Base-by-base conservation (phyloP, 2,888 invertebrate species). In the Netelia inedita region DNA sequence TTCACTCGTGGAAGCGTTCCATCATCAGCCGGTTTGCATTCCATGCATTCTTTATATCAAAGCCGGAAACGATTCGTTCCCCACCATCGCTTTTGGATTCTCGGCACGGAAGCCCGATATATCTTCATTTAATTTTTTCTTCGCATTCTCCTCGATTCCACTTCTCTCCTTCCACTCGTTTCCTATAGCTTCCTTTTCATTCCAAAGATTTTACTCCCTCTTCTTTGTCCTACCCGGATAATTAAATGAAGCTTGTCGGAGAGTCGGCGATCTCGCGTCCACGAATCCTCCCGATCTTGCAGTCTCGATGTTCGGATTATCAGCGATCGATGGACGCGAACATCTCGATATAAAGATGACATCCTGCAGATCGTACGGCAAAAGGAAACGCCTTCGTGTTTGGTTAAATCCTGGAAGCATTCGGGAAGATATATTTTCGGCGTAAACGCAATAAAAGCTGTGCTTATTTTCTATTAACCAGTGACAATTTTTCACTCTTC, bases 341-440 rank as follows among this genome's bases (percentile, higher is more conserved):
- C 63, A 59, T 41, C 35, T 59, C 41, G 21, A 68, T 68, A 78
- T 61, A 79, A 78, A 82, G 59, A 82, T 78, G 78, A 73, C 66
- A 68, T 19, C n/a, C 61, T 43, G 73, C 16, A 23, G 46, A 28
- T 68, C 23, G 35, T 28, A 23, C 21, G 16, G 16, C 78, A 78
- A 82, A 46, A 59, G 59, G 8, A 41, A 59, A 14, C 66, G 8
- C 14, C 57, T 66, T 41, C 19, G 14, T 35, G 43, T 43, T 14
- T 16, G 63, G 21, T 50, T 41, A 21, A 76, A 21, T 11, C 41
- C 55, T 57, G 35, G 43, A 43, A 5, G 43, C 41, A 41, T n/a
- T 59, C 21, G 10, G 6, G 10, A 21, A 59, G 21, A 21, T 21
- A 10, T 10, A 59, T 59, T 59, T 2, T 16, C 59, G 59, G 10